These are phyloP conservation scores for Cryptocephalus moraei DNA, from an alignment of 2,888 invertebrate genomes.

Conservation along the genomic window DNA sequence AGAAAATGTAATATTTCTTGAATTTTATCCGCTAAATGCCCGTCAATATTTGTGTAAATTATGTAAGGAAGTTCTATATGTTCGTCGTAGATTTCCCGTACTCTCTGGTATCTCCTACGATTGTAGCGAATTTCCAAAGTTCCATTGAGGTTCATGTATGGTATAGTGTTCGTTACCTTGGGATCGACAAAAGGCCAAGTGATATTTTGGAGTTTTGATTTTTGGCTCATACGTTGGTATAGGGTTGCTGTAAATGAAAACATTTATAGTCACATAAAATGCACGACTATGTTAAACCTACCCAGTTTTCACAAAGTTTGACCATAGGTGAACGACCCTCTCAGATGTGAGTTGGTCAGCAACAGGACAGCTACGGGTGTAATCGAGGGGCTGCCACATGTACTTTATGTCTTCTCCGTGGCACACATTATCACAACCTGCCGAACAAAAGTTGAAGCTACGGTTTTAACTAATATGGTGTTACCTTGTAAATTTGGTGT, in stretches of 20 bases:
- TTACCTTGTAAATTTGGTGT: no score
- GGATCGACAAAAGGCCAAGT: constrained; percentile 4
- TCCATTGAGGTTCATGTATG: constrained; percentile 5
- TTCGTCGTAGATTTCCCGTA: constrained; percentile 4
- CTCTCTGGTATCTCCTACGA: constrained; percentile 3
- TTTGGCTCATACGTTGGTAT: constrained; percentile 3
- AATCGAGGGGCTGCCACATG: constrained; percentile 2
- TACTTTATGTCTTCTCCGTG: constrained; percentile 6
- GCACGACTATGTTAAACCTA: not conserved
- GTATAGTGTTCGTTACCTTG: not conserved
- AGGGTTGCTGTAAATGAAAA: constrained; percentile 3
- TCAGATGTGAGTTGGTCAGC: constrained; percentile 3
- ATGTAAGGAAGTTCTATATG: constrained; percentile 6
- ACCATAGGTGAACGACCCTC: constrained; percentile 5
- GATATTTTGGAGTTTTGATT: constrained; percentile 1
- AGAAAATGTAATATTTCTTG: no score
- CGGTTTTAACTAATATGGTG: no score
- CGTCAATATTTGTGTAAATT: not conserved
- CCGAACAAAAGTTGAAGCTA: not conserved
- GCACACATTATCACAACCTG: constrained; percentile 5
- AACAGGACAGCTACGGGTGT: constrained; percentile 2
- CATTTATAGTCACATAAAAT: no score
- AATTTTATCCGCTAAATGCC: no score
- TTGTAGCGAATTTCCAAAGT: constrained; percentile 3
- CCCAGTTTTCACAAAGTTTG: constrained; percentile 6